Percentiles rank a stretch among this genome's conserved stretches.
Evolutionary conservation across 2,888 invertebrate species (phyloP).

Genomic region (Eupithecia tripunctaria): DNA sequence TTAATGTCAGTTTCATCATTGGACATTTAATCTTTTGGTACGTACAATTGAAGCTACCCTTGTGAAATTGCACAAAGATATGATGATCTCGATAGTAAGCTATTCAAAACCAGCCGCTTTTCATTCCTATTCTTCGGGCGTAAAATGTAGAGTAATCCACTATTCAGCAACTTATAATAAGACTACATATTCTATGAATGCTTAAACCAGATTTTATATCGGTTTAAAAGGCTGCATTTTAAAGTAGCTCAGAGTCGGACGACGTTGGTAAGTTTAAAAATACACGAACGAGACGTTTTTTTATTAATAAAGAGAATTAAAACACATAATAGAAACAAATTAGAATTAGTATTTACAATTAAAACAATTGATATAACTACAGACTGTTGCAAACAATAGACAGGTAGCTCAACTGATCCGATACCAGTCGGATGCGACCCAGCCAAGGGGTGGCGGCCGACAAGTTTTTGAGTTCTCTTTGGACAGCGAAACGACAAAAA

Average conservation of each 20-base stretch:
- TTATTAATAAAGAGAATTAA: no score
- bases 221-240: not conserved
- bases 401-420: no score
- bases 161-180: not conserved
- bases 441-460: not conserved
- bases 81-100: not conserved
- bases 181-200: not conserved
- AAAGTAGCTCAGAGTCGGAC: not conserved
- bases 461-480: not conserved
- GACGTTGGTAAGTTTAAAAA: not conserved
- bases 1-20: not conserved
- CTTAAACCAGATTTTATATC: not conserved
- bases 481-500: not conserved
- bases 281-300: no score
- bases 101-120: not conserved
- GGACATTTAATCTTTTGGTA: not conserved
- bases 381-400: no score
- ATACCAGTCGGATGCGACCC: no score
- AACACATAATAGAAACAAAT: no score
- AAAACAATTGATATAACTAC: no score
- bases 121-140: not conserved
- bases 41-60: not conserved
- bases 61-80: not conserved
- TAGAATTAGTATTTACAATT: no score
- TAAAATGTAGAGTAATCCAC: not conserved